phyloP scores from a whole-genome alignment of 2,113 vertebrate species.

The Theristicus caerulescens region DNA sequence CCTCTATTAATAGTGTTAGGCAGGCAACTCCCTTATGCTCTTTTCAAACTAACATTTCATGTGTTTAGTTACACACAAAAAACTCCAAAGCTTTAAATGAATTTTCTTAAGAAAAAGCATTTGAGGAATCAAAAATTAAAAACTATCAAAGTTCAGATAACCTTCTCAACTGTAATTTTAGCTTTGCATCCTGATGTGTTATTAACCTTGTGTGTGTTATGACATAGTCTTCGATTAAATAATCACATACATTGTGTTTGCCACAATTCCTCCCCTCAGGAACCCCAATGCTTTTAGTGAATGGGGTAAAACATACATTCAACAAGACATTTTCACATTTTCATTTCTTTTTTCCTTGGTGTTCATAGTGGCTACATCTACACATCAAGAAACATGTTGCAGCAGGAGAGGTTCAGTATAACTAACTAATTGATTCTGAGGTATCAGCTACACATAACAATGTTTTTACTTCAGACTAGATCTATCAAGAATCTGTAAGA shows the following conservation, averaged over 20 bases:
- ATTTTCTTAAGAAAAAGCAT: neutral
- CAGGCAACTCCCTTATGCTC: neutral
- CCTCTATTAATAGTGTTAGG: neutral
- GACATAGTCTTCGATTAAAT: neutral
- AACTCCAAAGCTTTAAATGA: fast-evolving
- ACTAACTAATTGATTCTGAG: neutral
- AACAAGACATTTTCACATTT: neutral
- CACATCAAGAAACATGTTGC: neutral
- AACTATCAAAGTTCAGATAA: neutral
- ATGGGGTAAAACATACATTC: neutral
- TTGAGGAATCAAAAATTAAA: neutral
- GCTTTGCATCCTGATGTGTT: neutral
- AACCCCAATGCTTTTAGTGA: neutral
- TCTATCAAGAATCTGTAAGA: neutral
- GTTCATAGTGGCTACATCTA: neutral
- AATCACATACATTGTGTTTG: neutral
- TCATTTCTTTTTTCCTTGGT: neutral
- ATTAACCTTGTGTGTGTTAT: neutral
- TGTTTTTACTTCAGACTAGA: neutral
- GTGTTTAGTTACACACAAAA: neutral
- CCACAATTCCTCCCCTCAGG: neutral
- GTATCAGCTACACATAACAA: neutral
- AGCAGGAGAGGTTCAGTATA: neutral
- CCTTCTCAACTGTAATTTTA: neutral
- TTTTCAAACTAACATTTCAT: neutral